A percentile compares a stretch with the other conserved stretches of the same genome.
These are phyloP conservation scores for Callipepla californica DNA, from an alignment of 2,113 vertebrate species.

Conservation along the genomic window DNA sequence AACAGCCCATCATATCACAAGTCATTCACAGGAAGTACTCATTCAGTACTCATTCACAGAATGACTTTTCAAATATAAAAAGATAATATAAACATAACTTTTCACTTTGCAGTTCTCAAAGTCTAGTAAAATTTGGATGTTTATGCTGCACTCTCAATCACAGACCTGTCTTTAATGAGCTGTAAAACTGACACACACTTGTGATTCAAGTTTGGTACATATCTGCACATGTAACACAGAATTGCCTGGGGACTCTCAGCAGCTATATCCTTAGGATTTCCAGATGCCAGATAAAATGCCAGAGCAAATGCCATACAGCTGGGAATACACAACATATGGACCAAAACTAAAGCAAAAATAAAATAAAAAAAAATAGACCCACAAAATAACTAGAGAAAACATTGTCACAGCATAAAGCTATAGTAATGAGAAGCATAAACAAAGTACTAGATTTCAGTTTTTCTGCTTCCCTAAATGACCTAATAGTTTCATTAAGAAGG, in stretches of 20 bases:
- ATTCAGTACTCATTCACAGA: not conserved
- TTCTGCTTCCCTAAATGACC: not conserved
- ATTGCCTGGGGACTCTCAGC: not conserved
- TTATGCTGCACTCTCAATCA: not conserved
- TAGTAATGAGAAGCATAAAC: not conserved
- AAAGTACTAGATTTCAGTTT: not conserved
- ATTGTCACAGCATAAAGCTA: not conserved
- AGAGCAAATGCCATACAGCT: not conserved
- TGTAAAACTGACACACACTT: not conserved
- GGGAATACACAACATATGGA: not conserved
- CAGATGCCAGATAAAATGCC: not conserved
- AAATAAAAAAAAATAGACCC: not conserved
- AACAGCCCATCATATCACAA: not conserved
- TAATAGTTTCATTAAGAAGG: not conserved
- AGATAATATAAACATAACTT: not conserved
- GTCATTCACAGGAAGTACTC: not conserved
- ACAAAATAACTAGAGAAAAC: not conserved
- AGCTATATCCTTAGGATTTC: not conserved
- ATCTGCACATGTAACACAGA: not conserved
- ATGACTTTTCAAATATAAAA: fast-evolving
- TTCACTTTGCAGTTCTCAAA: not conserved
- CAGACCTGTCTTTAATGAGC: not conserved
- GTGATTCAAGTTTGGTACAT: not conserved
- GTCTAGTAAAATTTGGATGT: not conserved
- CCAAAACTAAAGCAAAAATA: not conserved